Conservation (phyloP, 2,888 invertebrate species). For the Cantharis flavilabris region DNA sequence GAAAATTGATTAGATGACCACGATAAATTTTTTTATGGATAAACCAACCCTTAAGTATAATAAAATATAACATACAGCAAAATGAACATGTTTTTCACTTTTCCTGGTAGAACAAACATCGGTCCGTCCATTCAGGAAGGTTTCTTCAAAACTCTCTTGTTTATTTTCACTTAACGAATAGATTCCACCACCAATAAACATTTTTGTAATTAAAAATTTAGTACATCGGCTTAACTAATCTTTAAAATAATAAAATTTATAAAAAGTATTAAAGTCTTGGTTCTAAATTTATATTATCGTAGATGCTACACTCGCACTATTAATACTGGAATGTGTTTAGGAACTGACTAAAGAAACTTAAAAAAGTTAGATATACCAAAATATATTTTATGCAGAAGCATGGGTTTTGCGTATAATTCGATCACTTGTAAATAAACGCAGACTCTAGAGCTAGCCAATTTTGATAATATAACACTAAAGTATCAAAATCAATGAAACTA, state of each 20-base stretch:
- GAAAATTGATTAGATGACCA: neutral
- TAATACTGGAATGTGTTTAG: constrained; percentile 33
- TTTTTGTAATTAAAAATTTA: constrained; percentile 23
- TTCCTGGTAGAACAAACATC: constrained; percentile 34
- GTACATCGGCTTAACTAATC: neutral
- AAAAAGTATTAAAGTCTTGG: neutral
- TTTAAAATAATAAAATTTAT: neutral
- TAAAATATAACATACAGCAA: constrained; percentile 48
- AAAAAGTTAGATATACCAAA: constrained; percentile 28
- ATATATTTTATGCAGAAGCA: constrained; percentile 17
- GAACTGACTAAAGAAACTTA: constrained; percentile 29
- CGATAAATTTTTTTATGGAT: neutral
- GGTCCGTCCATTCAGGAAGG: constrained; percentile 21
- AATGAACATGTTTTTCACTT: constrained; percentile 50
- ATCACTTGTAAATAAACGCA: constrained; percentile 11
- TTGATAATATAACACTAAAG: neutral
- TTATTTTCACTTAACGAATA: constrained; percentile 39
- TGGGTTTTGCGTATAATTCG: neutral
- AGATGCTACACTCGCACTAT: constrained; percentile 1
- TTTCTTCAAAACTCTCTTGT: constrained; percentile 31
- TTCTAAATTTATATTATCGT: neutral
- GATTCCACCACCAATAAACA: constrained; percentile 52
- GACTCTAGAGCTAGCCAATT: constrained; percentile 10
- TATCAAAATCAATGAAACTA: constrained; percentile 4
- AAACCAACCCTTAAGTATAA: neutral